Evolutionary conservation across 2,113 vertebrate species (phyloP), one percentile per base, ranked within the genome.

Genomic region (Apistogramma diplotaenia): DNA sequence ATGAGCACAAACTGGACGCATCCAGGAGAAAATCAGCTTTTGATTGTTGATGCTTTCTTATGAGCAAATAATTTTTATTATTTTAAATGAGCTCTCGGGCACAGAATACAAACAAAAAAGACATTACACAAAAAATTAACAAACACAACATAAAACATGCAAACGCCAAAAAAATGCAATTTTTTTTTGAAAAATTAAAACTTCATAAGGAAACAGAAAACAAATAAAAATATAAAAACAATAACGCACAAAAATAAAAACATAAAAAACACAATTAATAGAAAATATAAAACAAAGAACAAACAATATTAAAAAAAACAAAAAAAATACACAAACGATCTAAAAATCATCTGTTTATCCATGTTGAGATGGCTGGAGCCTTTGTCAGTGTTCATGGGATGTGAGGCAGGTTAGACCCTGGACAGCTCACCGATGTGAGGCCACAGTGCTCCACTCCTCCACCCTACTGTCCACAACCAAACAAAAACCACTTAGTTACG

Each of bases 321-420:
- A 65, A 43, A 3, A 25, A 65, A 8, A 43, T 33, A 25, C 8
- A 43, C 9, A 35, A 18, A 37, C 5, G 0, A 0, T 5, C 8
- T 8, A 35, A 35, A 46, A 27, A 65, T n/a, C n/a, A n/a, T 67
- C 23, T 27, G 16, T 8, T 65, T 11, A 40, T 23, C 25, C 23
- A 12, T 5, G 46, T 35, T 15, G 25, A 5, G 9, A 40, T 35
- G 23, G 23, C 23, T 5, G 5, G 16, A 29, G 62, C 62, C 23
- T 67, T 29, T 49, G 40, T 5, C 9, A 49, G 19, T 40, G 21
- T 8, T 7, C 40, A 12, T 7, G 25, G 27, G 2, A 23, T 7
- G 5, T 19, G 23, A 18, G 23, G 40, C 23, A 27, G 12, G 12
- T 4, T 13, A 43, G 12, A 43, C 40, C 35, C 40, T 43, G 62